These are phyloP conservation scores for Onychorhynchus coronatus DNA, from an alignment of 2,113 vertebrate species.

Conservation along the genomic window DNA sequence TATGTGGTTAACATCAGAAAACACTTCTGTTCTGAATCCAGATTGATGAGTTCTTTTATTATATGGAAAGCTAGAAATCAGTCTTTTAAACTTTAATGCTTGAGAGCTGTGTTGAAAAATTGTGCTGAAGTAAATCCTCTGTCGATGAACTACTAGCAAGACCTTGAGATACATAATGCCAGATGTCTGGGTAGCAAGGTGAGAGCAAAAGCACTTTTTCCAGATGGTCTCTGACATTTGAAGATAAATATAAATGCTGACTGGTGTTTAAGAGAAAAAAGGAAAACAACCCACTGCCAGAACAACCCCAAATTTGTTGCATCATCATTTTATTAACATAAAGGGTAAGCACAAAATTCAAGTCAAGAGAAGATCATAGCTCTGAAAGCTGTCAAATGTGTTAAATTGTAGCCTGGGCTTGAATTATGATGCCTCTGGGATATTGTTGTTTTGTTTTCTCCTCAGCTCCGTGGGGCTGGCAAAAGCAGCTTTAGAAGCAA, in stretches of 20 bases:
- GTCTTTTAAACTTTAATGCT: not conserved
- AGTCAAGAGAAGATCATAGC: not conserved
- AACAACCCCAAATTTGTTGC: not conserved
- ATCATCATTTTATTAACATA: not conserved
- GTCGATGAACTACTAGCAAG: not conserved
- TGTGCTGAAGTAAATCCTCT: not conserved
- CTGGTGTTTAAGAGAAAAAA: not conserved
- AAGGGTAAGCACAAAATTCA: not conserved
- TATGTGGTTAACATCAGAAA: not conserved
- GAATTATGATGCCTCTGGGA: not conserved
- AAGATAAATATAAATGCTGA: slow-evolving; percentile 35
- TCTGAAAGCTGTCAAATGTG: not conserved
- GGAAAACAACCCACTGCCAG: not conserved
- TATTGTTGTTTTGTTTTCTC: not conserved
- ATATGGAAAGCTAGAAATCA: not conserved
- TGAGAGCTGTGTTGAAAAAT: not conserved
- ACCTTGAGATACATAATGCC: not conserved
- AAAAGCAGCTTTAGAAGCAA: slow-evolving; percentile 96
- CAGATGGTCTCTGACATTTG: slow-evolving; percentile 31
- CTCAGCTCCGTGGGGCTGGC: slow-evolving; percentile 93
- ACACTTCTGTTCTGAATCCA: not conserved
- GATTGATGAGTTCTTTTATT: not conserved
- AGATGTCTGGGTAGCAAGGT: slow-evolving; percentile 18
- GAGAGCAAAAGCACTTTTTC: not conserved
- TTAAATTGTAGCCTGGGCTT: not conserved